Base-by-base conservation (phyloP, 2,113 vertebrate genomes). In the Carassius auratus region DNA sequence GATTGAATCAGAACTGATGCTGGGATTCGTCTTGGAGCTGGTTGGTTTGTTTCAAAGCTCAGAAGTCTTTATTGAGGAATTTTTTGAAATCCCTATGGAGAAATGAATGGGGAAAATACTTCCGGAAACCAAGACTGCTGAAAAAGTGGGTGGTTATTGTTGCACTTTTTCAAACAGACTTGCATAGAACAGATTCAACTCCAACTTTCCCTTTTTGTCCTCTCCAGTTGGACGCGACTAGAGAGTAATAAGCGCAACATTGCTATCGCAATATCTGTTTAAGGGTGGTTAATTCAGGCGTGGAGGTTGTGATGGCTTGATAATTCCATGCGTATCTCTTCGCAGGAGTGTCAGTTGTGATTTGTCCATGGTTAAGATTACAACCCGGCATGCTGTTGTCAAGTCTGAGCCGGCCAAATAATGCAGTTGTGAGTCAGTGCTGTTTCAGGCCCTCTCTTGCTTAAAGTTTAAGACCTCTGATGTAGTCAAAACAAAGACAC, bases 381-480 rank as follows among this genome's bases (percentile, higher is more conserved):
- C 30, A 79, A 12, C 75, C 52, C 55, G 17, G 36, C 14, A 21
- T 62, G 82, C 62, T 66, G 21, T 69, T 81, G 77, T 73, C 66
- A 66, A 81, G 71, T 71, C 74, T 73, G 26, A 69, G 81, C 83
- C 23, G 76, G 80, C 36, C 45, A 77, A 68, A 75, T 55, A 85
- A 78, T 81, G 71, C 68, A 76, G 57, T 75, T 86, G 66, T 84
- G 73, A 74, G 76, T 83, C 73, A 66, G 69, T 78, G 71, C 55
- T 36, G 19, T 85, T 87, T 81, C 78, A 87, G 50, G 71, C 82
- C 77, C 64, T 87, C 17, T 23, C 42, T 59, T 57, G 42, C 13
- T 82, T n/a, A 85, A 59, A 5, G 36, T 62, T 62, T 42, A 4
- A 48, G 61, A 30, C 13, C 45, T 48, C n/a, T 33, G 62, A 81